Base-by-base conservation (phyloP, 2,113 vertebrate species). In the Pelodiscus sinensis region DNA sequence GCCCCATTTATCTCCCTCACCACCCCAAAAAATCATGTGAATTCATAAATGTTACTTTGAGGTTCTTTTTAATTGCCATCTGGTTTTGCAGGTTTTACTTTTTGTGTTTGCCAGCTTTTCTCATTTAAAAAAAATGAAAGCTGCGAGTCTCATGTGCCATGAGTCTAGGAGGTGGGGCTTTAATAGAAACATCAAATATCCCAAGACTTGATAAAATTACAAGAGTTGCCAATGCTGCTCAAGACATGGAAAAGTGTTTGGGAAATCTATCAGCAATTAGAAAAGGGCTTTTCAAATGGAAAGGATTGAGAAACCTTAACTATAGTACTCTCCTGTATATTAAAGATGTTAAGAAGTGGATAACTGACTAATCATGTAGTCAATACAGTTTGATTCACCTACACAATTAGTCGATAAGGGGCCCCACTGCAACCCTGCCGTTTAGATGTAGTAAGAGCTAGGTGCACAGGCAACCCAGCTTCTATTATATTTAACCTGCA, bases 31-130 rank as follows among this genome's bases (percentile, higher is more conserved):
- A 86, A 54, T 57, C 21, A 81, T 73, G 65, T 54, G 65, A 92
- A 14, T 55, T 18, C 90, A 91, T 78, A 84, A 86, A 79, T 90
- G 85, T 65, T 85, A 81, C 51, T 62, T 29, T 81, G n/a, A 90
- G 82, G 57, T 58, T 88, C 51, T 57, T 35, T 54, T 93, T 91
- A 90, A 92, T 73, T 88, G 29, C 82, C 73, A 88, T 82, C 27
- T 86, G 18, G 3, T 94, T 89, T 83, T 77, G 80, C 11, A 51
- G 60, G 73, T 11, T 57, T 87, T 82, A 15, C 18, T 21, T 35
- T 73, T 73, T 44, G 44, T 44, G 44, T 44, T 44, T 44, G 44
- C 44, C 44, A 44, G 44, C 44, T 44, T 44, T 44, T 44, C 44
- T 44, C 44, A 44, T 44, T 35, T 73, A 10, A 22, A 38, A 38